Evolutionary conservation across 2,797 vertebrate species (phyloP).

Genomic region (Acomys russatus): DNA sequence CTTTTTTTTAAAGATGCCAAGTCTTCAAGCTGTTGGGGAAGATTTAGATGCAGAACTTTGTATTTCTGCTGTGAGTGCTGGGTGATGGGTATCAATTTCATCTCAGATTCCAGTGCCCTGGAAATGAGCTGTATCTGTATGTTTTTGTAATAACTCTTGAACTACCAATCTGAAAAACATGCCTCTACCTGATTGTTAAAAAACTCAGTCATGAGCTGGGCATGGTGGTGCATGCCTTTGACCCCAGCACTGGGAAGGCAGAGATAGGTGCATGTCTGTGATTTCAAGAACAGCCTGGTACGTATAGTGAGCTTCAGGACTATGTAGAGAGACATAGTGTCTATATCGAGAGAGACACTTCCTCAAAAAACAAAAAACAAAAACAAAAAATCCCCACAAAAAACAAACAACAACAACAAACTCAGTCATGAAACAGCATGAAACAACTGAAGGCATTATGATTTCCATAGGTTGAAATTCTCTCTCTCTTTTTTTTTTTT

Average conservation of each 20-base stretch:
- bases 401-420: not conserved
- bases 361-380: not conserved
- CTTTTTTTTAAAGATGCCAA: slow-evolving; percentile 3
- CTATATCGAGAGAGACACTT: not conserved
- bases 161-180: slow-evolving; percentile 5
- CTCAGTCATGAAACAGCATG: not conserved
- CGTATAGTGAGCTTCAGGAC: not conserved
- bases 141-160: slow-evolving; percentile 51
- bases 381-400: not conserved
- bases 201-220: not conserved
- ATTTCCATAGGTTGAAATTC: slow-evolving; percentile 6
- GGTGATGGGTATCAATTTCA: not conserved
- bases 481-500: too few relatives aligned
- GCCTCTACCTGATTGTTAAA: slow-evolving; percentile 9
- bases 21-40: not conserved
- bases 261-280: not conserved
- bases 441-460: not conserved
- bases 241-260: not conserved
- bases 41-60: not conserved
- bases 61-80: not conserved
- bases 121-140: not conserved
- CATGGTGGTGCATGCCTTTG: not conserved
- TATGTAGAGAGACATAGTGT: not conserved
- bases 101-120: not conserved
- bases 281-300: not conserved